Conservation (phyloP, 2,888 invertebrate species). For the Plebejus argus region DNA sequence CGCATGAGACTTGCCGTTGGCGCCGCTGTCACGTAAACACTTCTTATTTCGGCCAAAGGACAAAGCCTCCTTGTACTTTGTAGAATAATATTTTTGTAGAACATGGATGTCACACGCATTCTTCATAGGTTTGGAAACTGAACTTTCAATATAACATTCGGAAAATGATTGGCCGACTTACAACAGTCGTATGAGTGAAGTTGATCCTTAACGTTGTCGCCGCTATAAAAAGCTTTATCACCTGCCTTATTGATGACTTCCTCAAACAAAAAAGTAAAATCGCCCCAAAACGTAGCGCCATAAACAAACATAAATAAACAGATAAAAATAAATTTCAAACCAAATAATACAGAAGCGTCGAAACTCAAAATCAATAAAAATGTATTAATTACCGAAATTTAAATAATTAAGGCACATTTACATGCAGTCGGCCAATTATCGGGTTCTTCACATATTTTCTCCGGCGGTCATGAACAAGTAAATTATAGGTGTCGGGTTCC, state of each 20-base stretch:
- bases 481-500: background rate
- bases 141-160: too few relatives aligned
- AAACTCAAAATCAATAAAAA: conserved; percentile 16
- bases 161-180: too few relatives aligned
- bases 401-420: conserved; percentile 22
- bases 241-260: conserved; percentile 6
- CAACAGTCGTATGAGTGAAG: background rate
- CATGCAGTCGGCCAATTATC: conserved; percentile 15
- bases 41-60: too few relatives aligned
- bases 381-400: conserved; percentile 2
- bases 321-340: conserved; percentile 7
- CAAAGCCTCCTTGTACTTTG: too few relatives aligned
- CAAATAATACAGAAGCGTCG: conserved; percentile 12
- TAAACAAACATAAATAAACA: conserved; percentile 22
- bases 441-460: conserved; percentile 17
- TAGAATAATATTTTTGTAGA: too few relatives aligned
- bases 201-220: background rate
- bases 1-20: too few relatives aligned
- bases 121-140: too few relatives aligned
- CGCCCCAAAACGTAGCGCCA: conserved; percentile 13
- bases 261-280: background rate
- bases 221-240: background rate
- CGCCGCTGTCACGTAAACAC: too few relatives aligned
- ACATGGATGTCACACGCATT: too few relatives aligned
- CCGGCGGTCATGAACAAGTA: conserved; percentile 8